Conservation (phyloP, 2,888 invertebrate genomes). For the Sepiola atlantica region DNA sequence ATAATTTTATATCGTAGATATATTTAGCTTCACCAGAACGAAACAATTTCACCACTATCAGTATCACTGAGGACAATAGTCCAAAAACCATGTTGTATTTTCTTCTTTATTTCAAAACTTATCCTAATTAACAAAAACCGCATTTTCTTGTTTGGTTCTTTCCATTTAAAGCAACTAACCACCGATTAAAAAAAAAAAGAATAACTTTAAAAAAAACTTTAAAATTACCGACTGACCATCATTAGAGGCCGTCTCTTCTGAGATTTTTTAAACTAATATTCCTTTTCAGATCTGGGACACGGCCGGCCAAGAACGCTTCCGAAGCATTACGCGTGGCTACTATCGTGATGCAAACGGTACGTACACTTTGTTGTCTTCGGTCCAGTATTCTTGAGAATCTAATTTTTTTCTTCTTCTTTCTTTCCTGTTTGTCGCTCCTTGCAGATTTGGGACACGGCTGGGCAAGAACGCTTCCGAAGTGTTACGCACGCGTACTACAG, state of each 20-base stretch:
- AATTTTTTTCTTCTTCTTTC: not conserved
- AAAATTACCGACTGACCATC: not conserved
- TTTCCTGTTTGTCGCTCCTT: constrained; percentile 50
- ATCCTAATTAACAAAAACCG: too few relatives aligned
- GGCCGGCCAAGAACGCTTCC: constrained; percentile 70
- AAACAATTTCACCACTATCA: too few relatives aligned
- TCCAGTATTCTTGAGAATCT: not conserved
- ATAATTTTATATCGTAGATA: too few relatives aligned
- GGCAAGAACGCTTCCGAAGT: constrained; percentile 72
- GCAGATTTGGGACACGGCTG: constrained; percentile 74
- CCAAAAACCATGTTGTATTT: too few relatives aligned
- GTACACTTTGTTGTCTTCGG: constrained; percentile 46
- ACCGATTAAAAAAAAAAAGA: too few relatives aligned
- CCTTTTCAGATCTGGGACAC: constrained; percentile 72
- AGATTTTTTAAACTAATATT: constrained; percentile 8
- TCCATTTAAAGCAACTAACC: too few relatives aligned
- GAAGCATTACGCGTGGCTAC: constrained; percentile 70
- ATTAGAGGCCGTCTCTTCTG: not conserved
- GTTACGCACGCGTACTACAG: constrained; percentile 73
- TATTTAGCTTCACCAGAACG: too few relatives aligned
- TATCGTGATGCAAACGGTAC: constrained; percentile 72
- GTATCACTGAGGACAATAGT: too few relatives aligned
- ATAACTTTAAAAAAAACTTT: too few relatives aligned
- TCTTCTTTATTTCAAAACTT: too few relatives aligned
- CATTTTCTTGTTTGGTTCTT: too few relatives aligned